Evolutionary conservation across 1,140 invertebrate species (phyloP), one percentile per base, ranked within the genome.

Genomic region (Calephelis virginiensis): DNA sequence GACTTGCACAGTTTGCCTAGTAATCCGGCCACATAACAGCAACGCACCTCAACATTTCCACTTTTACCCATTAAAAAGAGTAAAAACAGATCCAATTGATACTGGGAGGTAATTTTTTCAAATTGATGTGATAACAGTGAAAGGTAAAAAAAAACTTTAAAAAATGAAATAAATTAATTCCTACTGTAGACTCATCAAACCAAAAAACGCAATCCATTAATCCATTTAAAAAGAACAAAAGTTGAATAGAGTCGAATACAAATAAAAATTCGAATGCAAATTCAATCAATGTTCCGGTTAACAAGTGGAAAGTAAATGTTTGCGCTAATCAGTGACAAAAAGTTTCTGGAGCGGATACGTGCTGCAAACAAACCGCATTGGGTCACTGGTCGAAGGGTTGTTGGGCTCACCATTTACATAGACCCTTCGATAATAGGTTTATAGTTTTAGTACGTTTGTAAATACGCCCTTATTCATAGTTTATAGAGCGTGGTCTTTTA

Each of bases 341-440:
- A 56, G 53, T 56, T 56, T 38, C 53, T 37, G 28, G 53, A 56
- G 11, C 53, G 53, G 28, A 17, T 56, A 56, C 53, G 53, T 56
- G 53, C 53, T 56, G 17, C 53, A 56, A 56, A 56, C 53, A 56
- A 56, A 56, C 53, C 53, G 53, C 53, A 56, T 56, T 56, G 53
- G 53, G 53, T 56, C 53, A 56, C 53, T 56, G 28, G 28, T 56
- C 28, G 37, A 56, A 56, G 50, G 50, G 17, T 56, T 56, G 50
- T 37, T 56, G 50, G 50, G 50, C 11, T 56, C 17, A 6, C 8
- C 50, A 53, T 53, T 53, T 53, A 53, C 14, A 53, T 53, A 17
- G 49, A 53, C 49, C 49, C 49, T 28, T 53, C 49, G 8, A 9
- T 28, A 53, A 10, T 53, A 53, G 49, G 49, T 53, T 43, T 43